phyloP scores from a whole-genome alignment of 2,113 vertebrate genomes.

The Eolophus roseicapilla region DNA sequence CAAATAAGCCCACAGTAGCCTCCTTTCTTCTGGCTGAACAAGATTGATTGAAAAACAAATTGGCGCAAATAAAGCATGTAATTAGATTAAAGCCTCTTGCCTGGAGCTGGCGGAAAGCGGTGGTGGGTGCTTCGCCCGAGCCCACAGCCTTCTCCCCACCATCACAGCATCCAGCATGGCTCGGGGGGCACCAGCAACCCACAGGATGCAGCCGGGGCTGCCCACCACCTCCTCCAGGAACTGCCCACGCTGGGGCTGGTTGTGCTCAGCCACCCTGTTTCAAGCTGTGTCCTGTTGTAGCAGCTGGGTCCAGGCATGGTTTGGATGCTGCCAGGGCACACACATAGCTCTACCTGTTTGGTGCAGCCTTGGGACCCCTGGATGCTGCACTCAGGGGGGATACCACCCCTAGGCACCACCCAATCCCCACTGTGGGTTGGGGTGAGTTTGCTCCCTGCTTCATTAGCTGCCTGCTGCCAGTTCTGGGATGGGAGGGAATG shows the following conservation, averaged over 20 bases:
- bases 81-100: constrained; percentile 93
- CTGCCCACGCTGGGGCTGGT: fast-evolving
- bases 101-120: constrained; percentile 65
- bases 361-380: background rate
- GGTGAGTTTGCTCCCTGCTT: fast-evolving
- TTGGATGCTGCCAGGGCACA: background rate
- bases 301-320: background rate
- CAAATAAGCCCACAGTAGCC: constrained; percentile 80
- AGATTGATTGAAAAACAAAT: constrained; percentile 99
- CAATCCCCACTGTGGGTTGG: fast-evolving
- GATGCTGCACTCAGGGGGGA: fast-evolving
- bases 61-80: constrained; percentile 98
- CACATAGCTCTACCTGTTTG: fast-evolving
- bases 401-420: too few relatives aligned
- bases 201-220: background rate
- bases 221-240: background rate
- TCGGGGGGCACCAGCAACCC: fast-evolving
- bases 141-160: background rate
- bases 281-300: background rate
- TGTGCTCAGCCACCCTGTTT: fast-evolving
- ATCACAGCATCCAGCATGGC: background rate
- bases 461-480: background rate
- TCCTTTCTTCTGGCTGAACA: constrained; percentile 85
- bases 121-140: constrained; percentile 27
- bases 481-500: background rate